Evolutionary conservation across 1,140 invertebrate genomes (phyloP).

Genomic region (Drosophila insularis): DNA sequence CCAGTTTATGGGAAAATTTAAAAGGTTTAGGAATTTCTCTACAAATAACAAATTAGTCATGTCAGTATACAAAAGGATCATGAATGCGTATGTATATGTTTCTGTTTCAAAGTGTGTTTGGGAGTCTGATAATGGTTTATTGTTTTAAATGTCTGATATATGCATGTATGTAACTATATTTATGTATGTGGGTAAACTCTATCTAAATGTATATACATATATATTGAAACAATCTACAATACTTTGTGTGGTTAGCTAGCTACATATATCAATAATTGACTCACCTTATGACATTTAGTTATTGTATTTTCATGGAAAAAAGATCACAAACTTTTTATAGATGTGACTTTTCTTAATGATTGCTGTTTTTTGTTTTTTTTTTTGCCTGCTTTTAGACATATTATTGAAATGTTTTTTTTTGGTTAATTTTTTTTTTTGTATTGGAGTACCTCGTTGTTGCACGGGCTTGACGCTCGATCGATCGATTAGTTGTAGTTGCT

Average conservation of each 20-base stretch:
- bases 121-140: not conserved
- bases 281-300: conserved; percentile 40
- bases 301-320: conserved; percentile 32
- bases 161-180: not conserved
- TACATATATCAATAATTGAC: conserved; percentile 18
- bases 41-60: no score
- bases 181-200: not conserved
- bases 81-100: not conserved
- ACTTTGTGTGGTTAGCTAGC: conserved; percentile 9
- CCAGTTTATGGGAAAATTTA: no score
- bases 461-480: conserved; percentile 16
- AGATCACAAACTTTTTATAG: conserved; percentile 31
- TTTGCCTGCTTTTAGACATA: conserved; percentile 54
- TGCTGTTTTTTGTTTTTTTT: conserved; percentile 36
- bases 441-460: conserved; percentile 71
- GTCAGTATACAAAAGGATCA: not conserved
- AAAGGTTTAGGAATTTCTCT: no score
- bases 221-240: conserved; percentile 9
- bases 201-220: not conserved
- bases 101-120: not conserved
- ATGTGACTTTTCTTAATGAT: conserved; percentile 47
- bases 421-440: conserved; percentile 51
- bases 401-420: conserved; percentile 67
- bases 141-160: conserved; percentile 4
- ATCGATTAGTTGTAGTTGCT: conserved; percentile 9